Evolutionary conservation across 2,797 vertebrate species (phyloP), one percentile per base, ranked within the genome.

Genomic region (Pagetopsis macropterus): DNA sequence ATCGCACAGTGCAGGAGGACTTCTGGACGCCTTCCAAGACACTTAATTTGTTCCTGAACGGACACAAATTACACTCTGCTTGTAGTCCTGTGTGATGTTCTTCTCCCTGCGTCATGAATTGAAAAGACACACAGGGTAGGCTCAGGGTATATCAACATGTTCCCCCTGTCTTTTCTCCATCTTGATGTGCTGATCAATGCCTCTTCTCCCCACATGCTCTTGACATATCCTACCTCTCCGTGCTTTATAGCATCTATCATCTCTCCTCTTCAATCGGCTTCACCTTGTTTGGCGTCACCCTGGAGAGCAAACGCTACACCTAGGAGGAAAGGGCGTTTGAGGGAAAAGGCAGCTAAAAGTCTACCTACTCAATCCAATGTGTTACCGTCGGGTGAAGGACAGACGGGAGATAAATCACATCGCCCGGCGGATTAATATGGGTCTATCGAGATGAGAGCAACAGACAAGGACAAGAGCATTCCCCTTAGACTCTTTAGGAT

Each of bases 331-430:
- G 81, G 87, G 81, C 54, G n/a, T 79, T 55, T 40, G 23, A 60
- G 79, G 64, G 49, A 81, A 76, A 83, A 59, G 21, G 60, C 62
- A 71, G 81, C 89, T 80, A 41, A 84, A 81, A 86, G 72, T 76
- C 65, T 64, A 70, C 81, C 80, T 37, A 37, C 78, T 75, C 57
- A 74, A 67, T 79, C 78, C 81, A 78, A 76, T 61, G 71, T 72
- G 70, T 87, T 83, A 80, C 72, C 85, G 83, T 40, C 43, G 82
- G 88, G 79, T 75, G 89, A 92, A 90, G 89, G 89, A 89, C 91
- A 60, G 83, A 76, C 62, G 5, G 41, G 21, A 69, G 78, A 93
- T 94, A 81, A 90, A 93, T 93, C 92, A 89, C 61, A 87, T 81
- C 87, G 87, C 78, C 80, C 87, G 60, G 21, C 45, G 84, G 82